Evolutionary conservation across 2,113 vertebrate genomes (phyloP), one percentile per base, ranked within the genome.

Genomic region (Erythrolamprus reginae): DNA sequence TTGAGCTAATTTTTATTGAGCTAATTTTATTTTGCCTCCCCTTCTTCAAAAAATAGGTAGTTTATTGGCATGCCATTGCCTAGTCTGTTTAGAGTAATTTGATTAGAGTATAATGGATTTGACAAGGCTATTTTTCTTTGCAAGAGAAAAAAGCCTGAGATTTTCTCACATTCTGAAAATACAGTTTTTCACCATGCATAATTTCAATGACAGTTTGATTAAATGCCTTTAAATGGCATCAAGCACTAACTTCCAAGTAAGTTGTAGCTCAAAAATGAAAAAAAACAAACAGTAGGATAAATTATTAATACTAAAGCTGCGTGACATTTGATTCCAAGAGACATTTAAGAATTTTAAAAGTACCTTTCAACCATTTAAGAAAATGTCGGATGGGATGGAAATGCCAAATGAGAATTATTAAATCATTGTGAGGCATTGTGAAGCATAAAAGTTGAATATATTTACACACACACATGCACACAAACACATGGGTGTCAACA

Each of bases 21-120:
- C 33, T 91, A 83, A 89, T 84, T 55, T 55, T 82, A n/a, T 88
- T 89, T 92, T 86, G 85, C 13, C 82, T 87, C 84, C 82, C 83
- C 48, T 58, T 56, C 88, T 82, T 82, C 58, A 65, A 82, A 52
- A 89, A 89, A 86, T 87, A 87, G 91, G 23, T 42, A 91, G 82
- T 84, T 88, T 51, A 83, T 88, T 56, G 70, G 26, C n/a, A 56
- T 58, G 52, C 55, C 55, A 26, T 58, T 58, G 55, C 52, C 70
- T 56, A 9, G 26, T 84, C 45, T 83, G 87, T 58, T 88, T 83
- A 58, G 77, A 9, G 13, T 91, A 61, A 84, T 88, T 38, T 88
- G 53, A 56, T 88, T 88, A 61, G n/a, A 51, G 53, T 33, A 88
- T 50, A 91, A 91, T 88, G 23, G 77, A 50, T 91, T 91, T 84